phyloP scores from a whole-genome alignment of 1,140 invertebrate genomes.

The Galendromus occidentalis region DNA sequence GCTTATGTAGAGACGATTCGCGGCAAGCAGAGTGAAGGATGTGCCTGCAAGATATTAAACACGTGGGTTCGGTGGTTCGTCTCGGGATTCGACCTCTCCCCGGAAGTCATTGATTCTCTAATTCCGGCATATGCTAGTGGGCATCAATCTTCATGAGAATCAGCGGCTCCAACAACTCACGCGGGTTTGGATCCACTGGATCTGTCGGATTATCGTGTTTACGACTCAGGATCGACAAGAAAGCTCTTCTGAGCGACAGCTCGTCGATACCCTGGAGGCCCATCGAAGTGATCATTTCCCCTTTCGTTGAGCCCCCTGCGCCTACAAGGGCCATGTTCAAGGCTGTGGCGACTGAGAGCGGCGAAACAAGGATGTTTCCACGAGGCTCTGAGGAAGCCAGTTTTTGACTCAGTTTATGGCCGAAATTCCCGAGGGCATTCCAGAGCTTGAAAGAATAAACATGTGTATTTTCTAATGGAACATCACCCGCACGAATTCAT shows the following conservation, averaged over 20 bases:
- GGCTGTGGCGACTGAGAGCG: constrained; percentile 16
- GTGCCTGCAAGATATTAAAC: background rate
- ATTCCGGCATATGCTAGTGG: background rate
- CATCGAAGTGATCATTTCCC: background rate
- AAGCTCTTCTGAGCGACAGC: background rate
- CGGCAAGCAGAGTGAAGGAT: background rate
- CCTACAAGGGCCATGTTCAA: constrained; percentile 17
- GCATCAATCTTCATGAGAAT: no score
- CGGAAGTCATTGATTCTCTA: background rate
- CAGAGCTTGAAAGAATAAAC: background rate
- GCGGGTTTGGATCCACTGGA: no score
- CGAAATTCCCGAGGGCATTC: background rate
- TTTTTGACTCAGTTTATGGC: background rate
- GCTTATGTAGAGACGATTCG: background rate
- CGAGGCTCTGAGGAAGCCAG: background rate
- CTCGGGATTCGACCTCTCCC: background rate
- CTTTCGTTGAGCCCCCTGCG: background rate
- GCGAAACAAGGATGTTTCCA: constrained; percentile 19
- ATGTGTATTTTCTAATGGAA: no score
- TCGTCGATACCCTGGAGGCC: background rate
- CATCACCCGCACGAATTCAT: no score
- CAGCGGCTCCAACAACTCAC: background rate
- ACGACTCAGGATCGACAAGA: background rate
- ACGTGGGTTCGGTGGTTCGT: background rate
- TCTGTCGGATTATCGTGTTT: background rate